phyloP scores from a whole-genome alignment of 2,797 vertebrate species.

The Hoplostethus atlanticus region DNA sequence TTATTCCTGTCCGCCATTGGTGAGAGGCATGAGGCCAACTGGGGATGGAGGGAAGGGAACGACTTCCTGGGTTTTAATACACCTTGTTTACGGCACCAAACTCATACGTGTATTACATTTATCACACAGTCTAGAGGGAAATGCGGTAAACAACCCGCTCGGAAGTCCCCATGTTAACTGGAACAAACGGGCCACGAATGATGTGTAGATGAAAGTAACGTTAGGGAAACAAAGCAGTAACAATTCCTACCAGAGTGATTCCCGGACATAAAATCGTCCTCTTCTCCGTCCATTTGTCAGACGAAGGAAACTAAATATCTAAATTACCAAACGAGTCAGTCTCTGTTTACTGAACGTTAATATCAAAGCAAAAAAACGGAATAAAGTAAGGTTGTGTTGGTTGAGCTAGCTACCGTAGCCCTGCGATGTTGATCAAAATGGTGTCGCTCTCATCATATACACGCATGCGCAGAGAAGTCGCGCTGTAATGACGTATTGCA shows the following conservation, averaged over 20 bases:
- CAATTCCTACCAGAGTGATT: slow-evolving; percentile 73
- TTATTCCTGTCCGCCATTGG: too few species aligned
- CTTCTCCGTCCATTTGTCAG: slow-evolving; percentile 81
- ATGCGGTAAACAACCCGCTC: too few species aligned
- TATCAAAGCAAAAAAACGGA: neutral
- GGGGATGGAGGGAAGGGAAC: too few species aligned
- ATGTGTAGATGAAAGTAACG: neutral
- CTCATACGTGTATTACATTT: too few species aligned
- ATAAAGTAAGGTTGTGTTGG: neutral
- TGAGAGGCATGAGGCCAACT: too few species aligned
- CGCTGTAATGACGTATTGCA: neutral
- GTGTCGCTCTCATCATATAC: slow-evolving; percentile 17
- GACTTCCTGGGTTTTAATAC: too few species aligned
- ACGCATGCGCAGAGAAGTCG: slow-evolving; percentile 50
- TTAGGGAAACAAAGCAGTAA: slow-evolving; percentile 53
- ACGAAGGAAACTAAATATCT: too few species aligned
- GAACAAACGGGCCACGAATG: neutral
- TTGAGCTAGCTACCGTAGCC: slow-evolving; percentile 1
- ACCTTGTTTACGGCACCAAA: too few species aligned
- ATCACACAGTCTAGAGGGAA: too few species aligned
- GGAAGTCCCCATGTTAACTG: neutral
- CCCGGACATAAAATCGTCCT: slow-evolving; percentile 82
- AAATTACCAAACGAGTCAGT: neutral
- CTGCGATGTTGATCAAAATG: slow-evolving; percentile 58
- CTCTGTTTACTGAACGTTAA: accelerated